These are phyloP conservation scores for Steromphala cineraria DNA, from an alignment of 2,888 invertebrate species.

Conservation along the genomic window DNA sequence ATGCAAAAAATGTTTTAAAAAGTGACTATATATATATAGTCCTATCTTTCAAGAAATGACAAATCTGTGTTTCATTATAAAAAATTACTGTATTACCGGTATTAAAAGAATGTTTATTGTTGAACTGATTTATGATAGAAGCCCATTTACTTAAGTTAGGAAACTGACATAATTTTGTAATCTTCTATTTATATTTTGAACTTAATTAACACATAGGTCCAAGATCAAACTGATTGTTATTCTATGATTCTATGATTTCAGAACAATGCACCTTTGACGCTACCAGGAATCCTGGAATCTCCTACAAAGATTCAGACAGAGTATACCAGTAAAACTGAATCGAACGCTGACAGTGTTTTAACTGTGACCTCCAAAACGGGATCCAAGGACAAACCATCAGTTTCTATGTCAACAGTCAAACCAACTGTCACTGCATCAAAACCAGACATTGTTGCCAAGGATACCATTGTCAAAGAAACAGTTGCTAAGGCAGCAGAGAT, in stretches of 20 bases:
- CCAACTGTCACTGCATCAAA: neutral
- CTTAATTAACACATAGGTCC: too few species aligned
- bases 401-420: neutral
- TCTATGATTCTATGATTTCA: slow-evolving; percentile 35
- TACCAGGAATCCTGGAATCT: slow-evolving; percentile 53
- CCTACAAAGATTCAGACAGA: slow-evolving; percentile 36
- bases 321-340: neutral
- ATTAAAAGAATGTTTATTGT: too few species aligned
- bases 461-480: neutral
- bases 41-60: too few species aligned
- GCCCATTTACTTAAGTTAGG: too few species aligned
- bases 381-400: neutral
- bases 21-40: too few species aligned
- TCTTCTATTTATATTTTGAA: too few species aligned
- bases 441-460: neutral
- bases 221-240: neutral
- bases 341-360: neutral
- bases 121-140: too few species aligned
- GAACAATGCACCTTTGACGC: slow-evolving; percentile 41
- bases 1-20: too few species aligned
- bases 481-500: neutral
- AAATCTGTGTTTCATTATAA: too few species aligned
- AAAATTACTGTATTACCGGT: too few species aligned
- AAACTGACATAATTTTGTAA: too few species aligned
- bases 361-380: neutral